A percentile compares a stretch with the other conserved stretches of the same genome.
These are phyloP conservation scores for Peromyscus aztecus DNA, from an alignment of 2,797 vertebrate genomes.

Conservation along the genomic window DNA sequence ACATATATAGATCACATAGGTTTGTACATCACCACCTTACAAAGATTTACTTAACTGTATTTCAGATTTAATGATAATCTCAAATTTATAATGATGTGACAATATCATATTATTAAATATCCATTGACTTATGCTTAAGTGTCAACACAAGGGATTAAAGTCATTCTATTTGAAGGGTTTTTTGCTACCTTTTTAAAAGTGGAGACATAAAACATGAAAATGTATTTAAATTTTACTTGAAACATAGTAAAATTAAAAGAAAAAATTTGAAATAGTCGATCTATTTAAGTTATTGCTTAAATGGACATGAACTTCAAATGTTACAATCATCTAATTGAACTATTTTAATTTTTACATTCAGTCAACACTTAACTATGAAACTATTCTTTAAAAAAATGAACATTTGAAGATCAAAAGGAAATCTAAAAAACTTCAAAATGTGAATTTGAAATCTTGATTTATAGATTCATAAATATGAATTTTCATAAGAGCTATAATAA, in stretches of 20 bases:
- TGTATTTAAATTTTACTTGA: background rate
- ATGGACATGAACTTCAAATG: background rate
- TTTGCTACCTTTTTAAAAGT: background rate
- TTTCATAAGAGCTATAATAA: background rate
- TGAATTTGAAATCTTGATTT: background rate
- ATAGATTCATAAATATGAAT: background rate
- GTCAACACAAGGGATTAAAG: background rate
- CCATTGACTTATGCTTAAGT: background rate
- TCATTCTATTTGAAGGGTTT: background rate
- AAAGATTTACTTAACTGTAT: background rate
- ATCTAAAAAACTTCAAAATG: background rate
- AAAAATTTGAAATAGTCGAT: background rate
- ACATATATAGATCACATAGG: background rate
- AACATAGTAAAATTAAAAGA: background rate
- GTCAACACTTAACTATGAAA: background rate
- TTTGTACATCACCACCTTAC: background rate
- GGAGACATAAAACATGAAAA: background rate
- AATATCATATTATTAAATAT: background rate
- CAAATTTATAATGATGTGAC: background rate
- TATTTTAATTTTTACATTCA: background rate
- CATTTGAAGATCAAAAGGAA: background rate
- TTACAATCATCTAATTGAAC: background rate
- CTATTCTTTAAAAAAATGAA: background rate
- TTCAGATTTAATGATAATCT: background rate
- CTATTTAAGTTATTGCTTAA: background rate